Percentiles rank a stretch among this genome's conserved stretches.
These are phyloP conservation scores for Cryptocephalus primarius DNA, from an alignment of 2,888 invertebrate genomes.

Conservation along the genomic window DNA sequence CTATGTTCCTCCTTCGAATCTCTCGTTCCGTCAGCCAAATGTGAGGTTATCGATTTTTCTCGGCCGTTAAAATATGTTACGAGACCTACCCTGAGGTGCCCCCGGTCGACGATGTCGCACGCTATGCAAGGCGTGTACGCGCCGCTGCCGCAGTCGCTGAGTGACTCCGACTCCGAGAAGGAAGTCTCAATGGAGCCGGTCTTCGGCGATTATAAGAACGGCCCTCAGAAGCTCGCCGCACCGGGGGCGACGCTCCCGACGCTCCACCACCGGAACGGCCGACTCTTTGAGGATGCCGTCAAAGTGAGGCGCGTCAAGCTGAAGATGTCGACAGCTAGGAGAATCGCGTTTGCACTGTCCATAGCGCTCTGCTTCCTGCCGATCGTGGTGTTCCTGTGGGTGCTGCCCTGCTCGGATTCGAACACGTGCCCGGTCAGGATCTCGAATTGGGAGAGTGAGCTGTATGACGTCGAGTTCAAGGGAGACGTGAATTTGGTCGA, in stretches of 20 bases:
- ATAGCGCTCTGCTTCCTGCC: constrained; percentile 60
- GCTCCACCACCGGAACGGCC: constrained; percentile 14
- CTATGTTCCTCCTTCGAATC: too few relatives aligned
- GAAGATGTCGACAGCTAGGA: constrained; percentile 55
- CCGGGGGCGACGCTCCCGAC: constrained; percentile 17
- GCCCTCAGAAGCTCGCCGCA: constrained; percentile 12
- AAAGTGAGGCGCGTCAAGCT: constrained; percentile 21
- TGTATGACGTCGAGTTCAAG: constrained; percentile 57
- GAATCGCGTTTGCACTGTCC: constrained; percentile 58
- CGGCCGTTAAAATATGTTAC: too few relatives aligned
- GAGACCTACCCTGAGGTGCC: background rate
- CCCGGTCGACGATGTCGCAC: constrained; percentile 21
- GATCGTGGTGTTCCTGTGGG: constrained; percentile 63
- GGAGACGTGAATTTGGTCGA: constrained; percentile 60
- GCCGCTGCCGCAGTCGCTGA: constrained; percentile 64
- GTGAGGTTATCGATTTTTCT: too few relatives aligned
- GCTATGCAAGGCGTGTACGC: constrained; percentile 51
- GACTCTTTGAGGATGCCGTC: constrained; percentile 17
- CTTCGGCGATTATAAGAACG: constrained; percentile 17
- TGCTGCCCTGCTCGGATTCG: constrained; percentile 61
- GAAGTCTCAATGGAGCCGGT: constrained; percentile 41
- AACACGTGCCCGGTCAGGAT: constrained; percentile 56
- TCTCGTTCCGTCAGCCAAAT: too few relatives aligned
- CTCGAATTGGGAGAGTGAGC: constrained; percentile 57
- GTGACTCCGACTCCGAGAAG: constrained; percentile 67